A percentile compares a stretch with the other conserved stretches of the same genome.
phyloP scores from a whole-genome alignment of 2,113 vertebrate genomes.

The Gambusia holbrooki region DNA sequence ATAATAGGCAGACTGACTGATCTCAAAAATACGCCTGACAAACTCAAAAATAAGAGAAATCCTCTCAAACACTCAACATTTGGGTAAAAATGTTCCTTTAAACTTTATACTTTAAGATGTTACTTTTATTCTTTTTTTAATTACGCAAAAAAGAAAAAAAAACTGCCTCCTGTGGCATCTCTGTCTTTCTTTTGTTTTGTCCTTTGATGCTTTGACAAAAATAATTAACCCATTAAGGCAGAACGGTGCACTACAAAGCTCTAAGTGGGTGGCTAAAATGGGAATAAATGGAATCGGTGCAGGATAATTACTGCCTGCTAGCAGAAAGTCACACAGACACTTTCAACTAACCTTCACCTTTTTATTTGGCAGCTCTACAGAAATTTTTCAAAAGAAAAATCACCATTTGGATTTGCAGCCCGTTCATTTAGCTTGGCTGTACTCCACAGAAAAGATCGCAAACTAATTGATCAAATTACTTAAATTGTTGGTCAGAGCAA shows the following conservation, averaged over 20 bases:
- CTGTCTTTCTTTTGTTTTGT: background rate
- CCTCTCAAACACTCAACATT: background rate
- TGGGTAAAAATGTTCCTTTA: background rate
- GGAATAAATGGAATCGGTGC: slow-evolving; percentile 51
- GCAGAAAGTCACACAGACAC: slow-evolving; percentile 45
- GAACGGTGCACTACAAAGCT: slow-evolving; percentile 37
- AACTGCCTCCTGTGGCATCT: background rate
- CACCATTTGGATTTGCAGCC: slow-evolving; percentile 1
- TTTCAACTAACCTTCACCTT: slow-evolving; percentile 47
- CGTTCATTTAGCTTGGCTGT: slow-evolving; percentile 21
- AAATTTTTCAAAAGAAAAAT: slow-evolving; percentile 23
- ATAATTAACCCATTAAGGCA: slow-evolving; percentile 63
- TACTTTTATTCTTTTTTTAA: background rate
- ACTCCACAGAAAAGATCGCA: slow-evolving; percentile 21
- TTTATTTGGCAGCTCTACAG: slow-evolving; percentile 24
- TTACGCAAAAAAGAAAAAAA: background rate
- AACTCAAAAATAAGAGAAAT: background rate
- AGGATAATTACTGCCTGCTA: slow-evolving; percentile 39
- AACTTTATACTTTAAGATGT: too few species aligned
- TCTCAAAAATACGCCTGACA: too few species aligned
- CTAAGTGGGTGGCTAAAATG: slow-evolving; percentile 28
- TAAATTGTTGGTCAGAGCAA: slow-evolving; percentile 6
- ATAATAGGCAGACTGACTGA: too few species aligned
- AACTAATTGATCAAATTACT: background rate
- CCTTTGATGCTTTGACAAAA: slow-evolving; percentile 14